These are phyloP conservation scores for Rhagonycha lutea DNA, from an alignment of 2,888 invertebrate genomes.

Conservation along the genomic window DNA sequence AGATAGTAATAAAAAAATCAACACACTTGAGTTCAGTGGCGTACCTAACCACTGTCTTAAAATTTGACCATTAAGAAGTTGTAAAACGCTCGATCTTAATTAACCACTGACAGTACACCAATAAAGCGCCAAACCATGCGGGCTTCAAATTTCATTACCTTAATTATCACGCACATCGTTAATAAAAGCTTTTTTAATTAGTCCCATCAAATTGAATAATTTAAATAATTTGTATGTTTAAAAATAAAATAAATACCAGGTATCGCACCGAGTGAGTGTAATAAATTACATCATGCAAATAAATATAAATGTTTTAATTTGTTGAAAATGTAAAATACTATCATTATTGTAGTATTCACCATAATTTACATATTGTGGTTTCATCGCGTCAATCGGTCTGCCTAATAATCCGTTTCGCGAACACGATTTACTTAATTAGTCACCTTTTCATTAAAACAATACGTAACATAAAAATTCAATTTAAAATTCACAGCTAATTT, in stretches of 20 bases:
- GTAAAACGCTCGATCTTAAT: conserved; percentile 33
- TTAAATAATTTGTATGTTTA: not conserved
- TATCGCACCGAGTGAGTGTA: not conserved
- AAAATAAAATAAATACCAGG: not conserved
- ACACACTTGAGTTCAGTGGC: not conserved
- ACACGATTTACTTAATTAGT: conserved; percentile 15
- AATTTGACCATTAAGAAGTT: not conserved
- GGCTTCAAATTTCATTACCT: conserved; percentile 6
- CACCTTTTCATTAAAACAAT: not conserved
- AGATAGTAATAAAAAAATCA: not conserved
- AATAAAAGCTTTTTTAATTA: not conserved
- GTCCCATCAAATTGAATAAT: not conserved
- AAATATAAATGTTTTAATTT: conserved; percentile 20
- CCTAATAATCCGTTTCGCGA: conserved; percentile 9
- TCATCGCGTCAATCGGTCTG: conserved; percentile 27
- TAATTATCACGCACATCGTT: not conserved
- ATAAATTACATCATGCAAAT: conserved; percentile 26
- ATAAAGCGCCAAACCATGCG: conserved; percentile 17
- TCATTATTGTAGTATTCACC: conserved; percentile 5
- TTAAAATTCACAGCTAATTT: not conserved
- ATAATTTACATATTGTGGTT: conserved; percentile 22
- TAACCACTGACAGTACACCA: conserved; percentile 22
- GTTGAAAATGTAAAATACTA: conserved; percentile 20
- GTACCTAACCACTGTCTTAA: not conserved
- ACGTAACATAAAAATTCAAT: not conserved